Evolutionary conservation across 2,113 vertebrate species (phyloP), one percentile per base, ranked within the genome.

Genomic region (Proteles cristata): DNA sequence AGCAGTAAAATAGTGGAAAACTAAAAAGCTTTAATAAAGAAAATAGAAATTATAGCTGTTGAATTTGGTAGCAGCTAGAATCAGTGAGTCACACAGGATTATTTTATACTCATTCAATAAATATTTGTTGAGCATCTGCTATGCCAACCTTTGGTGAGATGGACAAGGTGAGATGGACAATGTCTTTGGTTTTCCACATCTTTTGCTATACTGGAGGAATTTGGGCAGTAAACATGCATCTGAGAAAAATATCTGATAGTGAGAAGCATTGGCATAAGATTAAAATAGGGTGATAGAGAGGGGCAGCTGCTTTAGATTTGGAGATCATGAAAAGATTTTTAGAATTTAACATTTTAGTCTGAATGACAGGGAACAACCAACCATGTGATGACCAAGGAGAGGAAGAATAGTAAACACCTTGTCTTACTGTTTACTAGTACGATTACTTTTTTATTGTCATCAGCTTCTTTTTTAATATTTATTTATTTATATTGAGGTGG

Each of bases 31-130:
- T 45, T 90, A 53, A 74, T 94, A 81, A 84, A 69, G 31, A 96
- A 92, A 92, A 45, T 55, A 58, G 8, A 66, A 87, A 86, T 87
- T 77, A 86, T 90, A 71, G 0, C 33, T 87, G n/a, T 96, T 96
- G 35, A 90, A 82, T 97, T 88, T 96, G 45, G 25, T 45, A 79
- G 16, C 92, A n/a, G 66, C 69, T 68, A 48, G 71, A 97, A 65
- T 90, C 55, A 90, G 11, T 81, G 53, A 45, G 65, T 96, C 92
- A 71, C 82, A 55, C 0, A 73, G 35, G 23, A 93, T 10, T 19
- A 82, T 12, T 65, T 6, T 96, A 1, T 68, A 68, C 11, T 84
- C 5, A 93, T 79, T 95, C 11, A 84, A 1, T 92, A 82, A 89
- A 33, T 93, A 53, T 33, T 82, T 65, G 35, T 94, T 94, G 80